phyloP scores from a whole-genome alignment of 2,888 invertebrate genomes.

The Drosophila atripex region DNA sequence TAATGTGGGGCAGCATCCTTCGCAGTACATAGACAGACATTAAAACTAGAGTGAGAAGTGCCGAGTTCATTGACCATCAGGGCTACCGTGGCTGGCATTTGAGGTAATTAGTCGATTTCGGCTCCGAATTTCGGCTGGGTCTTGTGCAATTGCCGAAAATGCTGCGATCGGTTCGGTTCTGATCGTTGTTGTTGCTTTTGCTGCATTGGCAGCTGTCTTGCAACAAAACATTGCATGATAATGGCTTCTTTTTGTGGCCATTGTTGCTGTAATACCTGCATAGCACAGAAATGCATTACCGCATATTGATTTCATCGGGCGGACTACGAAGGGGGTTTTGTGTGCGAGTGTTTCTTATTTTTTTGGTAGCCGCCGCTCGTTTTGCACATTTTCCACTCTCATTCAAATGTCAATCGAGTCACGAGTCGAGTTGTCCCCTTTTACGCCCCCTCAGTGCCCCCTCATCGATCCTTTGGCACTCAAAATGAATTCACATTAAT shows the following conservation, averaged over 20 bases:
- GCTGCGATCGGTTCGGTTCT: slow-evolving; percentile 28
- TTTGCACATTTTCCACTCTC: slow-evolving; percentile 71
- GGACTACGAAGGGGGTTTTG: slow-evolving; percentile 14
- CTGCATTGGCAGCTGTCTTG: slow-evolving; percentile 36
- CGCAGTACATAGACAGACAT: background rate
- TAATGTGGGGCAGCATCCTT: background rate
- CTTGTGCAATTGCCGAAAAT: slow-evolving; percentile 54
- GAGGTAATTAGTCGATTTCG: slow-evolving; percentile 48
- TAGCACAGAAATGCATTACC: slow-evolving; percentile 63
- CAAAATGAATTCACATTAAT: slow-evolving; percentile 46
- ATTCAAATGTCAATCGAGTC: slow-evolving; percentile 79
- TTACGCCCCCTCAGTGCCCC: slow-evolving; percentile 3
- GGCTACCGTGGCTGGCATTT: slow-evolving; percentile 39
- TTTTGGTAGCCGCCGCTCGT: slow-evolving; percentile 52
- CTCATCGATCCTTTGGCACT: slow-evolving; percentile 25
- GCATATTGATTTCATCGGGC: slow-evolving; percentile 64
- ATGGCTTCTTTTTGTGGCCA: slow-evolving; percentile 51
- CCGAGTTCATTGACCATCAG: slow-evolving; percentile 42
- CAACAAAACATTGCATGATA: slow-evolving; percentile 57
- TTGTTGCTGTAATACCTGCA: slow-evolving; percentile 56
- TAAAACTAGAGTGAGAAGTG: slow-evolving; percentile 5
- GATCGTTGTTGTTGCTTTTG: slow-evolving; percentile 30
- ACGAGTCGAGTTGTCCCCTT: slow-evolving; percentile 58
- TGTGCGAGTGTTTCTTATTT: slow-evolving; percentile 18
- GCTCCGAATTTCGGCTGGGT: slow-evolving; percentile 18